Evolutionary conservation across 2,113 vertebrate species (phyloP).

Genomic region (Myanophis thanlyinensis): DNA sequence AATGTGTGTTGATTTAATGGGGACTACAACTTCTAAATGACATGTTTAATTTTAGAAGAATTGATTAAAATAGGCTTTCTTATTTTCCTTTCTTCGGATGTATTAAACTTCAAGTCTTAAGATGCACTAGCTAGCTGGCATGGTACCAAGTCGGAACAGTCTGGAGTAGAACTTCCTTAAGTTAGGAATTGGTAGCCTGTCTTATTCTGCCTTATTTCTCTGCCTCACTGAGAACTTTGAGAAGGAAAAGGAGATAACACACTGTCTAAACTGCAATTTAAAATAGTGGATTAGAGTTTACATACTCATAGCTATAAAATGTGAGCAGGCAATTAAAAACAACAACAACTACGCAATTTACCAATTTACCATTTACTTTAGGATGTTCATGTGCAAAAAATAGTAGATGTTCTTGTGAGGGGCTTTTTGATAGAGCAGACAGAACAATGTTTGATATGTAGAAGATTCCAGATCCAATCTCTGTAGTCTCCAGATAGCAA

Average conservation of each 20-base stretch:
- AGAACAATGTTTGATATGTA: background rate
- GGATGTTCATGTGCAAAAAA: background rate
- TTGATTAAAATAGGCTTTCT: background rate
- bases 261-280: background rate
- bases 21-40: background rate
- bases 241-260: background rate
- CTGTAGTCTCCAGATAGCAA: background rate
- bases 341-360: background rate
- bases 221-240: background rate
- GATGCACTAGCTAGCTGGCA: background rate
- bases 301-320: background rate
- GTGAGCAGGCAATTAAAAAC: background rate
- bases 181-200: background rate
- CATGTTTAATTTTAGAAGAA: background rate
- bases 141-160: background rate
- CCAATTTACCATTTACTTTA: background rate
- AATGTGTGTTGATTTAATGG: background rate
- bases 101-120: background rate
- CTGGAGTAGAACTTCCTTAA: background rate
- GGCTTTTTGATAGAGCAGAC: background rate
- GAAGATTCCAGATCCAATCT: background rate
- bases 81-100: background rate
- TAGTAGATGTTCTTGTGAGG: background rate
- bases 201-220: background rate
- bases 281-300: background rate